Evolutionary conservation across 2,797 vertebrate species (phyloP).

Genomic region (Pangasius djambal): DNA sequence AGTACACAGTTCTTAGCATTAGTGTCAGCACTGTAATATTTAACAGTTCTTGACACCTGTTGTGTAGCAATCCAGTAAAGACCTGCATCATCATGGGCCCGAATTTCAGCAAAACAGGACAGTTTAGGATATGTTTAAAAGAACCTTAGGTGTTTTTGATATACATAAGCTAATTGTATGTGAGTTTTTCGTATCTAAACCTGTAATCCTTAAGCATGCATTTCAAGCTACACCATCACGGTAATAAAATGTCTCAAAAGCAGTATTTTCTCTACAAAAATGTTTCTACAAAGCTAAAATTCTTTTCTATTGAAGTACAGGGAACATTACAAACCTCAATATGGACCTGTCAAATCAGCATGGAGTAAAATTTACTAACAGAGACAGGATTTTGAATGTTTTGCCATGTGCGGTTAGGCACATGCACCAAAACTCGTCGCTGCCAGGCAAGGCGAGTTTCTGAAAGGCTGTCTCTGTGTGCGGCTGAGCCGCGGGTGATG

Average conservation of each 20-base stretch:
- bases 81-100: not conserved
- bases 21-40: not conserved
- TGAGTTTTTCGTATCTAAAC: not conserved
- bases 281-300: not conserved
- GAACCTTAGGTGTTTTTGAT: not conserved
- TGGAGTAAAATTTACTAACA: conserved; percentile 11
- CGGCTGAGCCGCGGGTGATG: conserved; percentile 37
- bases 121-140: not conserved
- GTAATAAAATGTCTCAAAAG: not conserved
- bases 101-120: not conserved
- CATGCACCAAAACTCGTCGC: conserved; percentile 3
- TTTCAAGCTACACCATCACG: not conserved
- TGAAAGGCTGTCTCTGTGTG: conserved; percentile 36
- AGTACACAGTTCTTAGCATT: not conserved
- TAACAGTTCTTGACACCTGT: not conserved
- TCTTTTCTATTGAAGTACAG: not conserved
- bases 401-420: conserved; percentile 13
- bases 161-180: not conserved
- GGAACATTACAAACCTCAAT: conserved; percentile 2
- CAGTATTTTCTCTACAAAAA: not conserved
- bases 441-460: conserved; percentile 15
- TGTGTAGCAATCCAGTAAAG: not conserved
- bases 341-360: conserved; percentile 19
- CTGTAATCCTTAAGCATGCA: not conserved
- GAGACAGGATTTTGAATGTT: conserved; percentile 23